These are phyloP conservation scores for Myoxocephalus aenaeus DNA, from an alignment of 2,797 vertebrate species.

Conservation along the genomic window DNA sequence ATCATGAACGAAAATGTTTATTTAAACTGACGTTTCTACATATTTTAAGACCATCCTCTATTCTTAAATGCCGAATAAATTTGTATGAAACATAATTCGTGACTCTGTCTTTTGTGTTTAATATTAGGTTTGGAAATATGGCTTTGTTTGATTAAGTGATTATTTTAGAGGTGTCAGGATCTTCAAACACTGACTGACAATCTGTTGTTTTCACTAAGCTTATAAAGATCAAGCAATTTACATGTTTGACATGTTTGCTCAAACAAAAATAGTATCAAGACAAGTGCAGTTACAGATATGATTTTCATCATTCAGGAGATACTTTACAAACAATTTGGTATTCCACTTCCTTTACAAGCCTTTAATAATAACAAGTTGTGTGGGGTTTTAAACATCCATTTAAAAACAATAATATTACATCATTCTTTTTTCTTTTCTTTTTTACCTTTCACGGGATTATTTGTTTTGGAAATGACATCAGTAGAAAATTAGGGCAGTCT, in stretches of 20 bases:
- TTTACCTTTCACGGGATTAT: neutral
- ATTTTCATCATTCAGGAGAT: neutral
- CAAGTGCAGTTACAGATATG: neutral
- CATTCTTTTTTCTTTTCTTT: neutral
- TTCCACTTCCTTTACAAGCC: neutral
- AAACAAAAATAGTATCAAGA: neutral
- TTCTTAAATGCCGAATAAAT: slow-evolving; percentile 91
- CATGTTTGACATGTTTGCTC: neutral
- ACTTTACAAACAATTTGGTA: neutral
- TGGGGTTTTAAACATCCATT: neutral
- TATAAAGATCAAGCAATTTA: neutral
- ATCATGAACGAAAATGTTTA: slow-evolving; percentile 84
- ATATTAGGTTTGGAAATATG: slow-evolving; percentile 6
- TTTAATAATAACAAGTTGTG: rapidly evolving
- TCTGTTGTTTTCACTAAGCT: neutral
- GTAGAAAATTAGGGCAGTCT: neutral
- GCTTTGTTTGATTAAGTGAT: neutral
- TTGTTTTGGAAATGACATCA: neutral
- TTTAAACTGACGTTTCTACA: slow-evolving; percentile 90
- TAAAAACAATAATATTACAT: neutral
- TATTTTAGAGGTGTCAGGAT: slow-evolving; percentile 13
- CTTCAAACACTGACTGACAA: neutral
- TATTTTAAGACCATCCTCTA: slow-evolving; percentile 89
- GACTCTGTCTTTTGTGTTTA: slow-evolving; percentile 69
- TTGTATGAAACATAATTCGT: slow-evolving; percentile 83